Evolutionary conservation across 2,888 invertebrate genomes (phyloP).

Genomic region (Drosophila paracracens): DNA sequence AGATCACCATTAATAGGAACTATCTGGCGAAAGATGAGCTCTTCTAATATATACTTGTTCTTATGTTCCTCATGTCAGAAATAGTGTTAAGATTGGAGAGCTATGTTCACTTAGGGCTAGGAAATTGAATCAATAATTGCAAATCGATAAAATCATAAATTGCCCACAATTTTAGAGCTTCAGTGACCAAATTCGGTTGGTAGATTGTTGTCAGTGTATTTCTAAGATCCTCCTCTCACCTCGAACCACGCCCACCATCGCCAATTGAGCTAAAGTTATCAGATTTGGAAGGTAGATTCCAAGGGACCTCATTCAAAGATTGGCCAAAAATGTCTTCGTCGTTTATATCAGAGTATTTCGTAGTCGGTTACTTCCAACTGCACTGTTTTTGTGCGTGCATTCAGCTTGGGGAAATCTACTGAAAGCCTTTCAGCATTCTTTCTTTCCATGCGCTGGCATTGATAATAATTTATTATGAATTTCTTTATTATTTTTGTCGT

Average conservation of each 20-base stretch:
- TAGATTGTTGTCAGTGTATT: neutral
- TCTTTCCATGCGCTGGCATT: conserved; percentile 37
- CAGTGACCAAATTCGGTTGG: neutral
- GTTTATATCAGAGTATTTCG: neutral
- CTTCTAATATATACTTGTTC: neutral
- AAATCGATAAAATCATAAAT: neutral
- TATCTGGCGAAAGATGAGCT: neutral
- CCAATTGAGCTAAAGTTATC: neutral
- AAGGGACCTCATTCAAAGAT: neutral
- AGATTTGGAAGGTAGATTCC: neutral
- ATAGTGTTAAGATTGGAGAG: neutral
- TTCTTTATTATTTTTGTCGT: conserved; percentile 59
- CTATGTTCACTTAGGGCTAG: neutral
- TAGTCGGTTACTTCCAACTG: neutral
- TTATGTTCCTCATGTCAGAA: neutral
- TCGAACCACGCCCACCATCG: neutral
- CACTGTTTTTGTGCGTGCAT: conserved; percentile 1
- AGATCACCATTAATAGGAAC: neutral
- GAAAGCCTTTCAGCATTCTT: conserved; percentile 54
- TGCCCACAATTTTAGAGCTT: neutral
- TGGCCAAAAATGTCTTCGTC: neutral
- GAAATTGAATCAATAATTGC: neutral
- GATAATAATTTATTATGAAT: conserved; percentile 71
- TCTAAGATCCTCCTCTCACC: neutral
- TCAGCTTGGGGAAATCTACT: conserved; percentile 14